Evolutionary conservation across 2,113 vertebrate genomes (phyloP).

Genomic region (Cichladusa arquata): DNA sequence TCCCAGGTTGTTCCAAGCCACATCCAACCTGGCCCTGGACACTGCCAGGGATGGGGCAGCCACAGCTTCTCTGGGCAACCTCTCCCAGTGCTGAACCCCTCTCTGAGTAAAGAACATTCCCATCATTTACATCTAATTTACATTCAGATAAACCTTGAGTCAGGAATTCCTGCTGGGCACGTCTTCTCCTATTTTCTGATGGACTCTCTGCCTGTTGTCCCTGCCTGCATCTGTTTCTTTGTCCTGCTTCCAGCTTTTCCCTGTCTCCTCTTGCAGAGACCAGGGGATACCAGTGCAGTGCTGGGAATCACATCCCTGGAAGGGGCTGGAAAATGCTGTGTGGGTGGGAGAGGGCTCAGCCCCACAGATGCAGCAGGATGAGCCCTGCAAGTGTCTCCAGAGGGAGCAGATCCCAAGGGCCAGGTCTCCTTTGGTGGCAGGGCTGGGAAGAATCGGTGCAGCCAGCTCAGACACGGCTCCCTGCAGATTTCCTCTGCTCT

Average conservation of each 20-base stretch:
- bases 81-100: not conserved
- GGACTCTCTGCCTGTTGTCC: not conserved
- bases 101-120: not conserved
- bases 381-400: not conserved
- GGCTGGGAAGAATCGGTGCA: not conserved
- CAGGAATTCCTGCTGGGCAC: not conserved
- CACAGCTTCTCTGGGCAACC: not conserved
- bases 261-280: fast-evolving
- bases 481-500: not conserved
- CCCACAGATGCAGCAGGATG: fast-evolving
- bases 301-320: not conserved
- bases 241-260: not conserved
- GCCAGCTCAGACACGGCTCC: not conserved
- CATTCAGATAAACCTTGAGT: not conserved
- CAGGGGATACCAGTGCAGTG: not conserved
- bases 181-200: not conserved
- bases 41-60: not conserved
- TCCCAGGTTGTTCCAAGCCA: not conserved
- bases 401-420: not conserved
- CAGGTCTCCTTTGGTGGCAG: not conserved
- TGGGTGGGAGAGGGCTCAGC: not conserved
- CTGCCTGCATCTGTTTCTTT: not conserved
- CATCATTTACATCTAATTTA: not conserved
- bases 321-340: fast-evolving
- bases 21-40: not conserved